Conservation (phyloP, 2,797 vertebrate species). For the Helicolenus hilgendorfi region DNA sequence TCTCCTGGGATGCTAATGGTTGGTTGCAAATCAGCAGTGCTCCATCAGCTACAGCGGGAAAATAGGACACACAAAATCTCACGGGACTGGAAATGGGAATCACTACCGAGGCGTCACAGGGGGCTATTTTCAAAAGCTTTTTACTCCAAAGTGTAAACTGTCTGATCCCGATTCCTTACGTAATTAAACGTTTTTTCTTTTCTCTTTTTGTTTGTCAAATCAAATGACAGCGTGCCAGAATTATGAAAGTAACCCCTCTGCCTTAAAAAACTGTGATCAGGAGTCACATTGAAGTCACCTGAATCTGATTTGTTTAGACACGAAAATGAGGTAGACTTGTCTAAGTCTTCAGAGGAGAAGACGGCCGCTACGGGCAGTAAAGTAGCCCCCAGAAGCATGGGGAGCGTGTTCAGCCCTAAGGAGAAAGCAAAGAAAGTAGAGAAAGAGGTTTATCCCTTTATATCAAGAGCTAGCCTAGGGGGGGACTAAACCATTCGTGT, state of each 20-base stretch:
- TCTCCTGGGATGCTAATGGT: slow-evolving; percentile 66
- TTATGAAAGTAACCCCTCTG: slow-evolving; percentile 91
- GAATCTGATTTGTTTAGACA: slow-evolving; percentile 81
- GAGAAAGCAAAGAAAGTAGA: slow-evolving; percentile 89
- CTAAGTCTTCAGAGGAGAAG: slow-evolving; percentile 89
- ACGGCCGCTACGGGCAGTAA: slow-evolving; percentile 91
- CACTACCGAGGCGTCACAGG: slow-evolving; percentile 78
- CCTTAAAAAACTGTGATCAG: slow-evolving; percentile 50
- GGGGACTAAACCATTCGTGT: slow-evolving; percentile 55
- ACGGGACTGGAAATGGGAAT: slow-evolving; percentile 45
- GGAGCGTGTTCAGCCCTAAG: slow-evolving; percentile 91
- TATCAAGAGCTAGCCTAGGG: slow-evolving; percentile 24
- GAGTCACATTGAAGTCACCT: slow-evolving; percentile 80
- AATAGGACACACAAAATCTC: neutral
- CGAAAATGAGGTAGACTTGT: slow-evolving; percentile 78
- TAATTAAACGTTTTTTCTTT: neutral
- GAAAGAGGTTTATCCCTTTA: slow-evolving; percentile 76
- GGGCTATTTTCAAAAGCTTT: slow-evolving; percentile 92
- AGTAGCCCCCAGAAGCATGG: slow-evolving; percentile 91
- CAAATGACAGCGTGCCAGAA: slow-evolving; percentile 57
- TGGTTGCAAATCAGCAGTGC: slow-evolving; percentile 24
- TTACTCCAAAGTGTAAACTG: slow-evolving; percentile 90
- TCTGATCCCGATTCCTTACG: slow-evolving; percentile 55
- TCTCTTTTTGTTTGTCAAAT: slow-evolving; percentile 12
- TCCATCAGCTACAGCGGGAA: slow-evolving; percentile 20